A percentile compares a stretch with the other conserved stretches of the same genome.
Conservation (phyloP, 2,888 invertebrate genomes). For the Lepidochrysops patricia region DNA sequence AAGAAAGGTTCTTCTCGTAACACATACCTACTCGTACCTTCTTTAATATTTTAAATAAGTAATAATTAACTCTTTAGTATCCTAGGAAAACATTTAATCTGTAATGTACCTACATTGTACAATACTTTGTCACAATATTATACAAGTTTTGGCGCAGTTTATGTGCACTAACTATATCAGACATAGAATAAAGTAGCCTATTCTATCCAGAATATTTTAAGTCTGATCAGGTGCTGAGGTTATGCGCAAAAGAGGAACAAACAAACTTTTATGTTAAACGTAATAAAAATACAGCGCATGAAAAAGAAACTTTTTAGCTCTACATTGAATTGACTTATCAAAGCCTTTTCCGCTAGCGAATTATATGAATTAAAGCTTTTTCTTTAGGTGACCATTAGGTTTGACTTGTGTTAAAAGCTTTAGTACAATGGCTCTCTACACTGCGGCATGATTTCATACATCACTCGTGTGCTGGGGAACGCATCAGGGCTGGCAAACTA, state of each 20-base stretch:
- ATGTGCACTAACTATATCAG: too few relatives aligned
- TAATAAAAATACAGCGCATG: not conserved
- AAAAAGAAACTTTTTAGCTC: not conserved
- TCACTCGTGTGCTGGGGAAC: constrained; percentile 16
- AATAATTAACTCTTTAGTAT: too few relatives aligned
- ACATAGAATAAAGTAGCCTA: too few relatives aligned
- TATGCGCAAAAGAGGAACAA: not conserved
- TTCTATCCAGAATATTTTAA: too few relatives aligned
- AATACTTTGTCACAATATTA: too few relatives aligned
- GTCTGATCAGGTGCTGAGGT: too few relatives aligned
- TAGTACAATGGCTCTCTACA: not conserved
- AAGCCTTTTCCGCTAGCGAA: not conserved
- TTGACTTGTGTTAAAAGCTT: not conserved
- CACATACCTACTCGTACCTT: too few relatives aligned
- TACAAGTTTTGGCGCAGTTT: too few relatives aligned
- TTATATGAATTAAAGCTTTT: not conserved
- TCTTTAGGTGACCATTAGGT: constrained; percentile 5
- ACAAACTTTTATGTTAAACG: not conserved
- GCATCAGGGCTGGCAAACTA: not conserved
- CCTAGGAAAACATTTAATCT: too few relatives aligned
- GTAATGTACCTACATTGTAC: too few relatives aligned
- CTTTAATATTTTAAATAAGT: too few relatives aligned
- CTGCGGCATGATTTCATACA: constrained; percentile 15
- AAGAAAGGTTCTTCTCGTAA: not conserved
- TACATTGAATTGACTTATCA: not conserved